phyloP scores from a whole-genome alignment of 2,113 vertebrate genomes.

The Progne subis region DNA sequence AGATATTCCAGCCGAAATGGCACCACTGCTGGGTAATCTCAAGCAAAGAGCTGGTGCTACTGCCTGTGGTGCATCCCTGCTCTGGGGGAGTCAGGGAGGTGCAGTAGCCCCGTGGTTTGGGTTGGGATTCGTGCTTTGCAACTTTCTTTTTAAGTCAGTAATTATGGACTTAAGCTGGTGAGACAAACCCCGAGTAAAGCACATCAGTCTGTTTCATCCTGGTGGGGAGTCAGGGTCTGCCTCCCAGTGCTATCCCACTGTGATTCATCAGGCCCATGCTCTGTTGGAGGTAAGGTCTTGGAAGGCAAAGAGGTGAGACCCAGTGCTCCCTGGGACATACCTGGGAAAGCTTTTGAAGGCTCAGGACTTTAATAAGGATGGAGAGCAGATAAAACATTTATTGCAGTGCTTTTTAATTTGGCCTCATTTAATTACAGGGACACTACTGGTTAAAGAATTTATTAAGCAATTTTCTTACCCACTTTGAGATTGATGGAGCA shows the following conservation, averaged over 20 bases:
- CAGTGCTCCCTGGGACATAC: background rate
- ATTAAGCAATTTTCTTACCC: conserved; percentile 22
- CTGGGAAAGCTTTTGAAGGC: background rate
- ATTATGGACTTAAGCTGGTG: background rate
- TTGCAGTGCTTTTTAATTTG: background rate
- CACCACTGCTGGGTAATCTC: background rate
- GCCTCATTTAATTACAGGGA: background rate
- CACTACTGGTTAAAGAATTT: background rate
- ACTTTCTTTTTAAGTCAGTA: background rate
- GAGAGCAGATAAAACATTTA: background rate
- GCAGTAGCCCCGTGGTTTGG: background rate
- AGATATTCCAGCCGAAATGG: background rate
- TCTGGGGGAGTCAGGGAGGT: background rate
- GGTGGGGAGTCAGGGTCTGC: background rate
- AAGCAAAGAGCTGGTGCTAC: background rate
- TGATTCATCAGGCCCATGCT: background rate
- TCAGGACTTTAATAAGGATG: background rate
- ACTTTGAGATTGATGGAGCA: conserved; percentile 4
- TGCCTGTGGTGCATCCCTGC: background rate
- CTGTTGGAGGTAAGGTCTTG: background rate
- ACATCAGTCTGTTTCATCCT: background rate
- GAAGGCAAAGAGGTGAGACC: background rate
- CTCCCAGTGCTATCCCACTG: background rate
- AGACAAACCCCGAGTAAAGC: background rate
- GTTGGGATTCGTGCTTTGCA: background rate